Percentiles rank a stretch among this genome's conserved stretches.
phyloP scores from a whole-genome alignment of 2,113 vertebrate genomes.

The Clarias macrocephalus region DNA sequence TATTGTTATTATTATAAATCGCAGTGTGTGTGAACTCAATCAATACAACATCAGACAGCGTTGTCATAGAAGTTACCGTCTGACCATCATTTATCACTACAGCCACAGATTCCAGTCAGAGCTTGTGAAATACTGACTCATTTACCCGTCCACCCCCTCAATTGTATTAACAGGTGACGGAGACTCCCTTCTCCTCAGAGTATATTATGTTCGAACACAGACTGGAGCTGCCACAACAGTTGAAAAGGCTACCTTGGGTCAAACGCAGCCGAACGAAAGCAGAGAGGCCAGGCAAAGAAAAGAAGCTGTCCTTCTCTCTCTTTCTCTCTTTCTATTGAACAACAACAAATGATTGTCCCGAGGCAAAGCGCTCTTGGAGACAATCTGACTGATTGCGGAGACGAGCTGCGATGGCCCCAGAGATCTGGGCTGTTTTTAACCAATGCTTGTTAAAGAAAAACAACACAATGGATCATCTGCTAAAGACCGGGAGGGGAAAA shows the following conservation, averaged over 20 bases:
- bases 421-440: conserved; percentile 47
- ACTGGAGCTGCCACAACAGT: conserved; percentile 2
- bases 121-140: neutral
- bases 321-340: conserved; percentile 28
- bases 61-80: neutral
- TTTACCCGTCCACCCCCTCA: neutral
- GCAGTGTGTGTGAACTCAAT: neutral
- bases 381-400: conserved; percentile 52
- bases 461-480: conserved; percentile 54
- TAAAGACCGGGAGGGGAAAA: conserved; percentile 36
- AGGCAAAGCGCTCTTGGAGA: conserved; percentile 48
- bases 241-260: conserved; percentile 21
- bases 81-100: neutral
- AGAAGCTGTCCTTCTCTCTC: conserved; percentile 16
- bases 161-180: conserved; percentile 12
- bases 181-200: neutral
- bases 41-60: neutral
- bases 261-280: conserved; percentile 3
- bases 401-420: conserved; percentile 37
- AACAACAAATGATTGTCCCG: conserved; percentile 53
- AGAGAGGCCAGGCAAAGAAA: conserved; percentile 11
- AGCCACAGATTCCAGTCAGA: neutral
- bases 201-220: conserved; percentile 28
- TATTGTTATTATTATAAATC: neutral
- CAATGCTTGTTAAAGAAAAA: conserved; percentile 46